Evolutionary conservation across 2,888 invertebrate species (phyloP).

Genomic region (Villa cingulata): DNA sequence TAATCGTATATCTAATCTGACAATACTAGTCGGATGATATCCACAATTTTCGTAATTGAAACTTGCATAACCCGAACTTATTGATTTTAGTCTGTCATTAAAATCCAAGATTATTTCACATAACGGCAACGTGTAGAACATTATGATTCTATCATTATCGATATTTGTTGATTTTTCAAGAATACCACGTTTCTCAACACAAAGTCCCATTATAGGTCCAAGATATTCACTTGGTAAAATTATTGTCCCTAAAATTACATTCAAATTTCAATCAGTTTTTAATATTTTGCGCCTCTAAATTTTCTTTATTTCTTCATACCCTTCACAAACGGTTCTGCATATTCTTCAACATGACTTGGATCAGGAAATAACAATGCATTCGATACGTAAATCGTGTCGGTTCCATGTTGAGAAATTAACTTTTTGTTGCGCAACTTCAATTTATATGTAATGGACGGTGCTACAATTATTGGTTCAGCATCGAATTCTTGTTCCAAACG

Average conservation of each 20-base stretch:
- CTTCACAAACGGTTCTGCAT: conserved; percentile 73
- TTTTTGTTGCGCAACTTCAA: conserved; percentile 59
- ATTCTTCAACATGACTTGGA: conserved; percentile 50
- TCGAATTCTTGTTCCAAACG: conserved; percentile 71
- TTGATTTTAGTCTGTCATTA: conserved; percentile 77
- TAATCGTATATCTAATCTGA: conserved; percentile 56
- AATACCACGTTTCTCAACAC: conserved; percentile 59
- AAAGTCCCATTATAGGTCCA: conserved; percentile 55
- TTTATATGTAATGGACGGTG: conserved; percentile 76
- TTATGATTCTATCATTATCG: conserved; percentile 66
- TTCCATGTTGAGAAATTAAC: conserved; percentile 49
- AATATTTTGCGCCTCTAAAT: too few species aligned
- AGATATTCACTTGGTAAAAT: conserved; percentile 70
- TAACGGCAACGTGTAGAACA: conserved; percentile 74
- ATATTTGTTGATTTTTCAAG: conserved; percentile 53
- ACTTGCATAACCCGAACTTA: conserved; percentile 89
- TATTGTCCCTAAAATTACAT: conserved; percentile 64
- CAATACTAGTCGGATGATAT: conserved; percentile 61
- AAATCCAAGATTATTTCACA: conserved; percentile 92
- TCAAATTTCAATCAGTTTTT: too few species aligned
- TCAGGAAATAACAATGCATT: conserved; percentile 67
- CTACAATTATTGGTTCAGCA: conserved; percentile 67
- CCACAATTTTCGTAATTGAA: conserved; percentile 87
- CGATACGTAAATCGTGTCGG: conserved; percentile 48
- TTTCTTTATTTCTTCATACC: too few species aligned